Base-by-base conservation (phyloP, 1,140 invertebrate genomes). In the Aphaenogaster rudis region DNA sequence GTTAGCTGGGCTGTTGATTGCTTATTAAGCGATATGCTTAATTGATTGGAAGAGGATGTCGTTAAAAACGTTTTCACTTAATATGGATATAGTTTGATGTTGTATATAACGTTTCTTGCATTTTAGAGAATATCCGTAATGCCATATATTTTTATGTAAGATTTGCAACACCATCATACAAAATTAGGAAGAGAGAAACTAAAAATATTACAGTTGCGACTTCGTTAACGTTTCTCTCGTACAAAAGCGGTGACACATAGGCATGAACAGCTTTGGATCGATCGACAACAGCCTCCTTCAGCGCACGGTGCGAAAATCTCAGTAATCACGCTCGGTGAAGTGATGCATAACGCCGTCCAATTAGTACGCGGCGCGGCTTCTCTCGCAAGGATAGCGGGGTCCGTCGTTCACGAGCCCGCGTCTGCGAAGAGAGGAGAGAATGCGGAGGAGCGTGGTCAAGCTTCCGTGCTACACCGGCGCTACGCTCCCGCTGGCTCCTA, bases 381-480 rank as follows among this genome's bases (percentile, higher is more conserved):
- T 36, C 67, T 74, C 54, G 69, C 69, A 17, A 9, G 36, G 21
- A 48, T 50, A 72, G 80, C 72, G 52, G 52, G 28, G 72, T 54
- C 66, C 52, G 64, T 71, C 79, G 64, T 45, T 33, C 50, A 59
- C 39, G 45, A 66, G 74, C 13, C 15, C n/a, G 59, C 42, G 42
- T 78, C 59, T n/a, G 8, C 79, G 79, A 48, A 28, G 42, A 61
- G 52, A 72, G 80, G 33, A 80, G 61, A 61, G 71, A 81, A 88
- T 42, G 64, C 76, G 77, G 36, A 86, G 67, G 63, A 74, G 81
- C 63, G 72, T 82, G 71, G 88, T 64, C 45, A 42, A 86, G 89
- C 90, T 93, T 92, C 91, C 90, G 93, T 74, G 87, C 89, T 93
- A 94, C 93, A 92, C 64, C 48, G 67, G 52, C 78, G 88, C 82